Base-by-base conservation (phyloP, 2,888 invertebrate species). In the Xestia sexstrigata region DNA sequence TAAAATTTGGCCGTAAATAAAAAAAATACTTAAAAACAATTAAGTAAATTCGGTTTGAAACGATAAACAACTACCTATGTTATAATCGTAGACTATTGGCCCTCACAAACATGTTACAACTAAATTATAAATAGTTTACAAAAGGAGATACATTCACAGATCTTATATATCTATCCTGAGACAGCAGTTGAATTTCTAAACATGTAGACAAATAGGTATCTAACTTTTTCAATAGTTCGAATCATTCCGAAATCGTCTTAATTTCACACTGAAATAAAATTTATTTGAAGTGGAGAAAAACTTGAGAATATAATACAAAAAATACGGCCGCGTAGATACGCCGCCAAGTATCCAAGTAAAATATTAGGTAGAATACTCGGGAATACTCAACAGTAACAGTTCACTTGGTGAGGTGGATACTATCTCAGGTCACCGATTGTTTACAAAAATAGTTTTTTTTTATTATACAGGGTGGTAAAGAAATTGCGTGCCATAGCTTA, bases 21-120 rank as follows among this genome's bases (percentile, higher is more conserved):
- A 30, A 63, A 42, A 35, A 2, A 35, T n/a, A 42, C 39, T 8
- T 8, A 5, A 20, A 35, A n/a, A 52, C 9, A 13, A n/a, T 6
- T 26, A 76, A n/a, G n/a, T n/a, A n/a, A 55, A 30, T n/a, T 49
- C 30, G 42, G 17, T 62, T 13, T 6, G 23, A 67, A 39, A 39
- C 23, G 6, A 55, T 74, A n/a, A 15, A 42, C 11, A 26, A 23
- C 6, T 52, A n/a, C n/a, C n/a, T n/a, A 7, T 13, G 20, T 69
- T 77, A 49, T 62, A 63, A 77, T 39, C n/a, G 42, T 76, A 70
- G 70, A 71, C 63, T n/a, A 63, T 39, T 55, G 52, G 62, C 62
- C 62, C 17, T 30, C 30, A 70, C 26, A 45, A n/a, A 77, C 76
- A 45, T 52, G 69, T 35, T 35, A 62, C 69, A 30, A 58, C 20